phyloP scores from a whole-genome alignment of 1,140 invertebrate genomes.

The Trichonephila clavipes region DNA sequence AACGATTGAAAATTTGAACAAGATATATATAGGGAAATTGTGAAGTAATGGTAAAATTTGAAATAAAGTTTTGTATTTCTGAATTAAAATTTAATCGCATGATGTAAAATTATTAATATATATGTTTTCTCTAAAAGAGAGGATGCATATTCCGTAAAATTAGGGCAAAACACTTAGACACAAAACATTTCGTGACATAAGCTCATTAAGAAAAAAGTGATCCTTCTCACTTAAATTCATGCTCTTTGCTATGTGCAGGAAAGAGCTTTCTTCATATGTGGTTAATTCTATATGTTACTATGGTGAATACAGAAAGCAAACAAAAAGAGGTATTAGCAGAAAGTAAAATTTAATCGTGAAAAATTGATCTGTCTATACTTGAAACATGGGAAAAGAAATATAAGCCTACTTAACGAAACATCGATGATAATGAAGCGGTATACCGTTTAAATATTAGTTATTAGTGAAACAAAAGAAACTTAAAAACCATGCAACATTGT shows the following conservation, averaged over 20 bases:
- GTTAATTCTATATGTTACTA: constrained; percentile 12
- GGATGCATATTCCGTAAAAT: neutral
- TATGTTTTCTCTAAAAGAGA: neutral
- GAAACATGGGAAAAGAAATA: neutral
- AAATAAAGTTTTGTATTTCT: too few species aligned
- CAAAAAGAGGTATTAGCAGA: neutral
- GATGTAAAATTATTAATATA: neutral
- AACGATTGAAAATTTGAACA: too few species aligned
- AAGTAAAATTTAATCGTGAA: neutral
- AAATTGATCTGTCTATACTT: neutral
- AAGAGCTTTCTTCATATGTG: neutral
- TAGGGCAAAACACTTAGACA: neutral
- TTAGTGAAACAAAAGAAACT: too few species aligned
- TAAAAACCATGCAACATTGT: too few species aligned
- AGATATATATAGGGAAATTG: too few species aligned
- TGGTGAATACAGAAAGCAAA: constrained; percentile 7
- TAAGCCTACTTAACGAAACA: neutral
- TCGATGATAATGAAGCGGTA: neutral
- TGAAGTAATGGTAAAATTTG: too few species aligned
- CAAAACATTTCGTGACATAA: neutral
- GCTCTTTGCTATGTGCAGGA: neutral
- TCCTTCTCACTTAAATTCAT: neutral
- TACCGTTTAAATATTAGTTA: too few species aligned
- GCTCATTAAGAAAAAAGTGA: neutral
- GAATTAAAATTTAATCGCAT: too few species aligned